Percentiles rank a stretch among this genome's conserved stretches.
These are phyloP conservation scores for Andrena bucephala DNA, from an alignment of 2,888 invertebrate species.

Conservation along the genomic window DNA sequence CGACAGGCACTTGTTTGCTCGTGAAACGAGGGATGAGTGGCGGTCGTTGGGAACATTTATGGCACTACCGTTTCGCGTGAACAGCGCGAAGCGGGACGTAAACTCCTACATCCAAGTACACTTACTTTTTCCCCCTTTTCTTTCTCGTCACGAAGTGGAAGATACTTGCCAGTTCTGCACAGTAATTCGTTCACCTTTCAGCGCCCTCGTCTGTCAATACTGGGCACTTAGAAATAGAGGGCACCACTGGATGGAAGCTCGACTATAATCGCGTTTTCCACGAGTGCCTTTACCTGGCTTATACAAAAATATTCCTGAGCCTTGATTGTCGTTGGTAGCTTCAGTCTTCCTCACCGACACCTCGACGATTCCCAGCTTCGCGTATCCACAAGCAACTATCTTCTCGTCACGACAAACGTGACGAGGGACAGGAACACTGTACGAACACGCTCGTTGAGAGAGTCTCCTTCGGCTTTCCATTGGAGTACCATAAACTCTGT, in stretches of 20 bases:
- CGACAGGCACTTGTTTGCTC: neutral
- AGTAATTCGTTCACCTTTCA: no score
- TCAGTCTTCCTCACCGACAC: neutral
- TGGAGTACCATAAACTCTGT: neutral
- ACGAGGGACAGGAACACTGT: neutral
- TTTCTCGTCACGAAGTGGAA: neutral
- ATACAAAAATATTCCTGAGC: slow-evolving; percentile 46
- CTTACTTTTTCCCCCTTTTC: neutral
- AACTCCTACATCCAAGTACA: neutral
- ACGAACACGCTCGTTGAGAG: neutral
- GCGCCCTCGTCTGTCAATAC: neutral
- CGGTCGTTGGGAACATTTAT: slow-evolving; percentile 25
- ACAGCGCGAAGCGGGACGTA: slow-evolving; percentile 1
- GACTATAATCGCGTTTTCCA: neutral
- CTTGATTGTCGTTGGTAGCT: slow-evolving; percentile 21
- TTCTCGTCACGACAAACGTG: neutral
- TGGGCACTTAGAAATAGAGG: neutral
- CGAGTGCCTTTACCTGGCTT: neutral
- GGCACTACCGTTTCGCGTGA: slow-evolving; percentile 34
- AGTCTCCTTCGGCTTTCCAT: neutral
- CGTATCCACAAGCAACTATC: neutral
- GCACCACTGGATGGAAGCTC: neutral
- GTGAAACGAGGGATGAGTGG: neutral
- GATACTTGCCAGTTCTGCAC: neutral
- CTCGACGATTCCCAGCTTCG: neutral